Base-by-base conservation (phyloP, 2,113 vertebrate genomes). In the Ciconia maguari region DNA sequence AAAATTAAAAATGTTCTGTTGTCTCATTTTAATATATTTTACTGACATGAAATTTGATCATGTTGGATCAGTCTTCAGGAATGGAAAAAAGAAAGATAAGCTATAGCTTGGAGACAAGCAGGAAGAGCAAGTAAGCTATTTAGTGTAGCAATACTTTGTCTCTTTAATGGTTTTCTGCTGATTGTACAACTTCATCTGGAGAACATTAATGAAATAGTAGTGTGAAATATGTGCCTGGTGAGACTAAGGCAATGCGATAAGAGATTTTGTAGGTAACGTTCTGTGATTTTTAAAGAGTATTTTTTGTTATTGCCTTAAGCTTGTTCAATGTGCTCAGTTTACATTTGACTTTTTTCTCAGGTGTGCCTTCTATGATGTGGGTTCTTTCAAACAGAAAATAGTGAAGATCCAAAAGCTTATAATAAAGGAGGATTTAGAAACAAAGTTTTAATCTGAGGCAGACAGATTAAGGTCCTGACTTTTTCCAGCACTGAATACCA, bases 121-220 rank as follows among this genome's bases (percentile, higher is more conserved):
- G 27, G 71, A 96, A 87, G 69, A 89, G 22, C 57, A 87, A 94
- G 13, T 27, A 91, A 82, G 16, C 41, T 78, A 64, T 91, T 87
- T 44, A 82, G 29, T 0, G 2, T 8, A 72, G 77, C n/a, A 68
- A 61, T 76, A 49, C 49, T 96, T 96, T 76, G 36, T 91, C 83
- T 94, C 46, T 58, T 82, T 82, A 95, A 93, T 66, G 87, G 25
- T 85, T 94, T 93, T 96, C 61, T 94, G 41, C 44, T 79, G 83
- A 69, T 76, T 42, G 52, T 79, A 94, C 61, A 87, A 34, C 77
- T 82, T 94, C n/a, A 89, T 76, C n/a, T 87, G 77, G 44, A 91
- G 89, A 91, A 58, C 87, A 75, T 57, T 82, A 79, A 94, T 77
- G 74, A 94, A 76, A 78, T n/a, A 84, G 9, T 26, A 42, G 4